Evolutionary conservation across 2,113 vertebrate species (phyloP), one percentile per base, ranked within the genome.

Genomic region (Gallinago media): DNA sequence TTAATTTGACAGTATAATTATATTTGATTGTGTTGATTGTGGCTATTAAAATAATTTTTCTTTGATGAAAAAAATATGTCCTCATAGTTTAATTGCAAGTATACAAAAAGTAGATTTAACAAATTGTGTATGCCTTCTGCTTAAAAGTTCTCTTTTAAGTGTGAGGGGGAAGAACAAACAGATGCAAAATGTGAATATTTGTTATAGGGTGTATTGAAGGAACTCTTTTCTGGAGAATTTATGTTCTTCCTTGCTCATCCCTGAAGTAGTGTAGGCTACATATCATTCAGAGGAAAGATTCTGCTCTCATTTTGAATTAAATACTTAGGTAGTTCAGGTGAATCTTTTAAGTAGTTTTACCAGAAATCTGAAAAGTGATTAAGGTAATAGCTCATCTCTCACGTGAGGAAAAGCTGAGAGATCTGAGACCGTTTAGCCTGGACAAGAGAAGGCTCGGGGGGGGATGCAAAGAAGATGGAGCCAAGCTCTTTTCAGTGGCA

Each of bases 11-110:
- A 95, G 91, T 83, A 63, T 96, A 92, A 97, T 97, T 97, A 96
- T 95, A 94, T 94, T 95, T 97, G 97, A 97, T 97, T 97, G 94
- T 96, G 96, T 95, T 96, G 95, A 97, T 97, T 97, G 97, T 94
- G 87, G 88, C 79, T 96, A 96, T 97, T 97, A 97, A 97, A 96
- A 93, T 94, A 96, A 97, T 97, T 96, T 96, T 89, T 88, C 92
- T 92, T 77, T 97, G 89, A 96, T 96, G 80, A 89, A 97, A 96
- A 89, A 89, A 88, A 80, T 73, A 59, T 55, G 93, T 92, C 76
- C 76, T 89, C 42, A 40, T 32, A 72, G 66, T 79, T 94, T 96
- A 97, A 97, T 94, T 97, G 87, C 81, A 94, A 97, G 71, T 92
- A 95, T 92, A 81, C 84, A 88, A 96, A 96, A 81, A 7, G n/a